These are phyloP conservation scores for Nothocercus nigrocapillus DNA, from an alignment of 2,113 vertebrate species.

Conservation along the genomic window DNA sequence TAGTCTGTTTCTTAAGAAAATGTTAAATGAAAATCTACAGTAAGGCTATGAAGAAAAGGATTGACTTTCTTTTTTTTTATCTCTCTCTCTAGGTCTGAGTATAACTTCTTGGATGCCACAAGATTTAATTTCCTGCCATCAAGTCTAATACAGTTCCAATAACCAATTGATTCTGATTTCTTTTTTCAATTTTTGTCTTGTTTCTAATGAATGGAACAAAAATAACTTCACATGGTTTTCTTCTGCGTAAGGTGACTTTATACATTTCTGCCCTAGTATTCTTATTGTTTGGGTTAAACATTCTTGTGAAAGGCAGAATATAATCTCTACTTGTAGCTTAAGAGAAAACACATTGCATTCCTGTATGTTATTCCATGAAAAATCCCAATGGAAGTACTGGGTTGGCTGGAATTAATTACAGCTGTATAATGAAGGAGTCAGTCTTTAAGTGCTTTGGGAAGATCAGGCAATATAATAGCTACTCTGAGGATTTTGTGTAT, in stretches of 20 bases:
- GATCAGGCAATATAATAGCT: neutral
- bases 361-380: neutral
- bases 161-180: neutral
- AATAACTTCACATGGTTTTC: neutral
- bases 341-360: neutral
- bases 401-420: neutral
- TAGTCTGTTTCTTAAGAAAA: neutral
- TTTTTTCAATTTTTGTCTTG: neutral
- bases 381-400: neutral
- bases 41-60: neutral
- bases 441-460: neutral
- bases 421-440: neutral
- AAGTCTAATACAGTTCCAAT: neutral
- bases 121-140: neutral
- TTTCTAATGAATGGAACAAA: neutral
- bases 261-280: neutral
- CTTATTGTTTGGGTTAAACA: neutral
- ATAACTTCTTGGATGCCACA: neutral
- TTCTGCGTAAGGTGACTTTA: neutral
- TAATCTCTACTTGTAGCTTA: neutral
- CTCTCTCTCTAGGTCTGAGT: neutral
- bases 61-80: neutral
- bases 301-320: neutral
- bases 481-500: neutral
- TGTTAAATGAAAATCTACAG: neutral